Conservation (phyloP, 2,113 vertebrate species). For the Xenus cinereus region DNA sequence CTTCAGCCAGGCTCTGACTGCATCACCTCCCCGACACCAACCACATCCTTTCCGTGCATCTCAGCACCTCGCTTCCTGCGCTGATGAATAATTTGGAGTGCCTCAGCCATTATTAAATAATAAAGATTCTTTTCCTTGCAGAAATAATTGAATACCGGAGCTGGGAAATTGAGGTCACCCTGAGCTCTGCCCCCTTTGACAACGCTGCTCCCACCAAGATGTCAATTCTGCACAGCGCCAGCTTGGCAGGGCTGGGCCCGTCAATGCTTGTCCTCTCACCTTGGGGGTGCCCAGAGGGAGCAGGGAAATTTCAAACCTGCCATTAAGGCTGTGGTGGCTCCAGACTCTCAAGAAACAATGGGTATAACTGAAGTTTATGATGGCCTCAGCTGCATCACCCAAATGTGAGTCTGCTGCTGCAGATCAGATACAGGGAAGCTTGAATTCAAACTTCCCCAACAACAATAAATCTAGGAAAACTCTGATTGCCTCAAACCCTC, state of each 20-base stretch:
- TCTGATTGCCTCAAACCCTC: not conserved
- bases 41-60: not conserved
- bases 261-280: not conserved
- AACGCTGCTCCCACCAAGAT: not conserved
- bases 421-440: not conserved
- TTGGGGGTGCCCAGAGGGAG: not conserved
- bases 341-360: not conserved
- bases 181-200: not conserved
- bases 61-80: not conserved
- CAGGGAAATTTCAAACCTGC: not conserved
- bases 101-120: conserved; percentile 45
- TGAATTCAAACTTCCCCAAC: too few relatives aligned
- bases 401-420: not conserved
- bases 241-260: not conserved
- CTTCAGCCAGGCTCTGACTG: not conserved
- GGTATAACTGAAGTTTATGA: not conserved
- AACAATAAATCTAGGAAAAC: not conserved
- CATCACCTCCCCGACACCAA: not conserved
- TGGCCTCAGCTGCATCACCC: not conserved
- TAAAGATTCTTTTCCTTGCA: conserved; percentile 18
- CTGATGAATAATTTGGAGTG: conserved; percentile 46
- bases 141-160: conserved; percentile 45
- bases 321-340: not conserved
- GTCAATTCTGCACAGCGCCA: not conserved
- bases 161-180: conserved; percentile 29